Evolutionary conservation across 2,113 vertebrate genomes (phyloP).

Genomic region (Nothoprocta perdicaria): DNA sequence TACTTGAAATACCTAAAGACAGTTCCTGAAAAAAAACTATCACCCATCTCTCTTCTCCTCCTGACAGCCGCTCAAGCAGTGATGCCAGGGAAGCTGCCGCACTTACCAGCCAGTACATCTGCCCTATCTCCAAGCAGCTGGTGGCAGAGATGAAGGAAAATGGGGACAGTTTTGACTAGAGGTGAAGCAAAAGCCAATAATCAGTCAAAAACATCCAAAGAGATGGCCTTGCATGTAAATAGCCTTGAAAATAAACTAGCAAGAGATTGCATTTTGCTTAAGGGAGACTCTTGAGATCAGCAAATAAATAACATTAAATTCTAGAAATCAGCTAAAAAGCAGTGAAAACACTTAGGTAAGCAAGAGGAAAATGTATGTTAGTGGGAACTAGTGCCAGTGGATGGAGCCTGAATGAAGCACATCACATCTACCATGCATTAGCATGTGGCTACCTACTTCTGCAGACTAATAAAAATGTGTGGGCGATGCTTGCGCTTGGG

Average conservation of each 20-base stretch:
- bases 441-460: not conserved
- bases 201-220: not conserved
- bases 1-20: not conserved
- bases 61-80: slow-evolving; percentile 14
- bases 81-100: slow-evolving; percentile 60
- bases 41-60: not conserved
- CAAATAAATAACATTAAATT: not conserved
- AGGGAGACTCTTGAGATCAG: not conserved
- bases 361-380: not conserved
- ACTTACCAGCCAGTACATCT: slow-evolving; percentile 12
- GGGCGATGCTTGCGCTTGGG: not conserved
- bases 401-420: slow-evolving; percentile 24
- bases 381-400: slow-evolving; percentile 3
- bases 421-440: not conserved
- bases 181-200: not conserved
- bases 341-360: not conserved
- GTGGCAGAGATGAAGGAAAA: slow-evolving; percentile 4
- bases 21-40: not conserved
- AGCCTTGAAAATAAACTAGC: not conserved
- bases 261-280: not conserved
- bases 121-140: slow-evolving; percentile 18
- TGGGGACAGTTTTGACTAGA: not conserved
- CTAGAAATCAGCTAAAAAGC: not conserved
- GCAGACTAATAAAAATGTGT: slow-evolving; percentile 43
- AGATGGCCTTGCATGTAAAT: not conserved